Conservation (phyloP, 2,888 invertebrate genomes). For the Orchestes rusci region DNA sequence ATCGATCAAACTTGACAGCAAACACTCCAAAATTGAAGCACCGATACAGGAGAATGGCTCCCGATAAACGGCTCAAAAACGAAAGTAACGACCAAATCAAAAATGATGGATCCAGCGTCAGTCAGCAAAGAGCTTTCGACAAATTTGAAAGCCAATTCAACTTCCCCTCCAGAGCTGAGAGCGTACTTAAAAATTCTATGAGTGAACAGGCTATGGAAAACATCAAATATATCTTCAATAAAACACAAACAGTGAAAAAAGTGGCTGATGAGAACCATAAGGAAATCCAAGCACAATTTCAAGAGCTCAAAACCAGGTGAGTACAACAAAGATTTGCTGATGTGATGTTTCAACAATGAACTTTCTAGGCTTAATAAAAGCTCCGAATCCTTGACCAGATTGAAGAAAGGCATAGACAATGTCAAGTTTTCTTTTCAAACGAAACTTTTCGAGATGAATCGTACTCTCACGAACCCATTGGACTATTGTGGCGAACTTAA, state of each 20-base stretch:
- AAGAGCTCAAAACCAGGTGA: slow-evolving; percentile 17
- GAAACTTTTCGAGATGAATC: slow-evolving; percentile 31
- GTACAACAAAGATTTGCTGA: background rate
- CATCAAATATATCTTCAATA: slow-evolving; percentile 32
- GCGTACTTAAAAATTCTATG: slow-evolving; percentile 18
- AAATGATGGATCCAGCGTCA: slow-evolving; percentile 7
- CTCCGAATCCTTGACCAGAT: slow-evolving; percentile 34
- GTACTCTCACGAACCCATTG: slow-evolving; percentile 18
- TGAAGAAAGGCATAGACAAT: slow-evolving; percentile 39
- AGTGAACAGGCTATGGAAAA: slow-evolving; percentile 24
- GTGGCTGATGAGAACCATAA: slow-evolving; percentile 33
- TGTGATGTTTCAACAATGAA: background rate
- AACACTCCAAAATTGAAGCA: background rate
- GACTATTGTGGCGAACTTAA: slow-evolving; percentile 20
- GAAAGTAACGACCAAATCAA: slow-evolving; percentile 19
- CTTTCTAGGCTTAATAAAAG: slow-evolving; percentile 32
- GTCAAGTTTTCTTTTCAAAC: slow-evolving; percentile 37
- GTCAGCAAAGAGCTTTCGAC: background rate
- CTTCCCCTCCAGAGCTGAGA: slow-evolving; percentile 9
- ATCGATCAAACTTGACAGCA: slow-evolving; percentile 10
- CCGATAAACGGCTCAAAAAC: slow-evolving; percentile 27
- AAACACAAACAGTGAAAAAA: slow-evolving; percentile 36
- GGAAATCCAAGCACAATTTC: slow-evolving; percentile 29
- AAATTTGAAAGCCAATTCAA: slow-evolving; percentile 16
- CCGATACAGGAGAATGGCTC: slow-evolving; percentile 23